These are phyloP conservation scores for Papilio dardanus DNA, from an alignment of 1,140 invertebrate species.

Conservation along the genomic window DNA sequence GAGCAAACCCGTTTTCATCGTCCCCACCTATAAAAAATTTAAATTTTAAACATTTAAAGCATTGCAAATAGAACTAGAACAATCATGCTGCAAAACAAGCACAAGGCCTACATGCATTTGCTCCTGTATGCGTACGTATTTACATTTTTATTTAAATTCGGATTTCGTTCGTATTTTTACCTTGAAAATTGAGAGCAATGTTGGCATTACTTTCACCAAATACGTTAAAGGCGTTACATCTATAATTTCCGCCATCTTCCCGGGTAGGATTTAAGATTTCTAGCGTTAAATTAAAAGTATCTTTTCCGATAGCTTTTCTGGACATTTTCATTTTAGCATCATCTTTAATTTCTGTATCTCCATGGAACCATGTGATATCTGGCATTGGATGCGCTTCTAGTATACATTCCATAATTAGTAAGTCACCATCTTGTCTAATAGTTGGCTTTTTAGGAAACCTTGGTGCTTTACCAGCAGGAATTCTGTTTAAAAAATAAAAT, in stretches of 20 bases:
- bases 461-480: slow-evolving; percentile 96
- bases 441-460: slow-evolving; percentile 98
- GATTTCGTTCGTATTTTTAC: slow-evolving; percentile 83
- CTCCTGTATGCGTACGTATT: slow-evolving; percentile 80
- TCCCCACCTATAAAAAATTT: slow-evolving; percentile 88
- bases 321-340: slow-evolving; percentile 93
- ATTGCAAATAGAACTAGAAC: slow-evolving; percentile 31
- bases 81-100: slow-evolving; percentile 70
- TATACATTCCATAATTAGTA: slow-evolving; percentile 97
- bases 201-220: slow-evolving; percentile 99
- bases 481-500: slow-evolving; percentile 85
- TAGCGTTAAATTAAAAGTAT: slow-evolving; percentile 94
- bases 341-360: slow-evolving; percentile 91
- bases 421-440: slow-evolving; percentile 96
- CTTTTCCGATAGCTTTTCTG: slow-evolving; percentile 92
- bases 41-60: slow-evolving; percentile 40
- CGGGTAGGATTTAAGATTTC: slow-evolving; percentile 97
- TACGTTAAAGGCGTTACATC: slow-evolving; percentile 99
- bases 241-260: slow-evolving; percentile 98
- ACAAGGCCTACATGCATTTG: slow-evolving; percentile 67
- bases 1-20: slow-evolving; percentile 94
- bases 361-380: slow-evolving; percentile 97
- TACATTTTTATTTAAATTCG: slow-evolving; percentile 42
- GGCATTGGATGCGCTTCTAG: slow-evolving; percentile 97
- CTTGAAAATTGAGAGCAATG: slow-evolving; percentile 99